These are phyloP conservation scores for Sialis lutaria DNA, from an alignment of 2,888 invertebrate genomes.

Conservation along the genomic window DNA sequence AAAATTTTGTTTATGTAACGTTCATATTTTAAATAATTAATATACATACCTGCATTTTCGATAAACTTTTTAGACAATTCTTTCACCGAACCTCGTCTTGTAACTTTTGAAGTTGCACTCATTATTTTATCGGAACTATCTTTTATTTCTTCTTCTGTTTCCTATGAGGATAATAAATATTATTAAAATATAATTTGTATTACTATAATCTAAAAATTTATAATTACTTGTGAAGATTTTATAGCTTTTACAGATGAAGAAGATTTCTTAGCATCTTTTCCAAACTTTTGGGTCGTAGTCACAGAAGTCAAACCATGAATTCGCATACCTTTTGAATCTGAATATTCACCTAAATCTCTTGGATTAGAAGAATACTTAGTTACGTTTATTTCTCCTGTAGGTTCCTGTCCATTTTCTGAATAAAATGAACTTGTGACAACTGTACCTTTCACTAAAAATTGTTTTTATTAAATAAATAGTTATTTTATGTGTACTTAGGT, in stretches of 20 bases:
- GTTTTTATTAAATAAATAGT: neutral
- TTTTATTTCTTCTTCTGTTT: too few species aligned
- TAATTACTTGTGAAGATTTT: too few species aligned
- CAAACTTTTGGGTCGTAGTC: slow-evolving; percentile 25
- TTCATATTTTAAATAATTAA: neutral
- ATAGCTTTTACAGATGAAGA: slow-evolving; percentile 15
- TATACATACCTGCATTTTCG: slow-evolving; percentile 37
- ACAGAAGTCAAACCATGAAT: slow-evolving; percentile 19
- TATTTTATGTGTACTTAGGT: too few species aligned
- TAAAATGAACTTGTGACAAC: slow-evolving; percentile 49
- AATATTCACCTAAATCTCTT: slow-evolving; percentile 26
- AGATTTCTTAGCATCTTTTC: slow-evolving; percentile 10
- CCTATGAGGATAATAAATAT: too few species aligned
- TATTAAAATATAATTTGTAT: too few species aligned
- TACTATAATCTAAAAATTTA: too few species aligned
- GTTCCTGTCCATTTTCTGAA: slow-evolving; percentile 49
- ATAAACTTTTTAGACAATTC: slow-evolving; percentile 65
- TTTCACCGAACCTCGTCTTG: slow-evolving; percentile 56
- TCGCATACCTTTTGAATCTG: slow-evolving; percentile 12
- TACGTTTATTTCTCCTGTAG: slow-evolving; percentile 48
- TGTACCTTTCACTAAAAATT: slow-evolving; percentile 47
- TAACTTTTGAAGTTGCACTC: slow-evolving; percentile 21
- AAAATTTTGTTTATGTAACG: neutral
- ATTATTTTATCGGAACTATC: too few species aligned
- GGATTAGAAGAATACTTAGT: slow-evolving; percentile 53